These are phyloP conservation scores for Pantherophis alleghaniensis DNA, from an alignment of 2,797 vertebrate genomes.

Conservation along the genomic window DNA sequence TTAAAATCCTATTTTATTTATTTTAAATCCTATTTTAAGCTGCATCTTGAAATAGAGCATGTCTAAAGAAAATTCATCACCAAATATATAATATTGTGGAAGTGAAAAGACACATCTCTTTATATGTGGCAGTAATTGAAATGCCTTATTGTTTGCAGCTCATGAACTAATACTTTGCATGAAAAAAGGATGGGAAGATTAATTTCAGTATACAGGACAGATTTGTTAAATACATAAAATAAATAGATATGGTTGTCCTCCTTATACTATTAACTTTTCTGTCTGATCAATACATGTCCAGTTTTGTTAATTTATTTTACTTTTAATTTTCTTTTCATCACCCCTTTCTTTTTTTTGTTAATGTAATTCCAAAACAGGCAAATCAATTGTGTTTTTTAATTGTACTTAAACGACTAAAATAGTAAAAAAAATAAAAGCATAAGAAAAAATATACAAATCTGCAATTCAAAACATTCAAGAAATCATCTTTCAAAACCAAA, in stretches of 20 bases:
- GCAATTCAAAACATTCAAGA: background rate
- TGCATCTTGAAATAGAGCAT: background rate
- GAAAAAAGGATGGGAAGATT: background rate
- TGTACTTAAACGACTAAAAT: background rate
- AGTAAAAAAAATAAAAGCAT: background rate
- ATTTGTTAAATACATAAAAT: background rate
- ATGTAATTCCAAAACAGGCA: background rate
- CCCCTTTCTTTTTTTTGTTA: background rate
- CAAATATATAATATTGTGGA: background rate
- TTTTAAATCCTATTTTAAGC: background rate
- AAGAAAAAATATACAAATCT: background rate
- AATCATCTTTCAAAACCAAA: background rate
- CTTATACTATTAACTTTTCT: background rate
- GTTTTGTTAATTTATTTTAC: background rate
- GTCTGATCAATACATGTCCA: background rate
- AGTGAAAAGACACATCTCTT: background rate
- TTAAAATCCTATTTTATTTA: background rate
- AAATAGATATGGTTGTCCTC: background rate
- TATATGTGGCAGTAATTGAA: background rate
- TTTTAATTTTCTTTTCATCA: background rate
- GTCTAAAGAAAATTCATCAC: background rate
- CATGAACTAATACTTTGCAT: background rate
- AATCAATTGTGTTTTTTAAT: background rate
- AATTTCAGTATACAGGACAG: background rate
- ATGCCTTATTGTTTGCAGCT: background rate